phyloP scores from a whole-genome alignment of 2,113 vertebrate species.

The Amia ocellicauda region DNA sequence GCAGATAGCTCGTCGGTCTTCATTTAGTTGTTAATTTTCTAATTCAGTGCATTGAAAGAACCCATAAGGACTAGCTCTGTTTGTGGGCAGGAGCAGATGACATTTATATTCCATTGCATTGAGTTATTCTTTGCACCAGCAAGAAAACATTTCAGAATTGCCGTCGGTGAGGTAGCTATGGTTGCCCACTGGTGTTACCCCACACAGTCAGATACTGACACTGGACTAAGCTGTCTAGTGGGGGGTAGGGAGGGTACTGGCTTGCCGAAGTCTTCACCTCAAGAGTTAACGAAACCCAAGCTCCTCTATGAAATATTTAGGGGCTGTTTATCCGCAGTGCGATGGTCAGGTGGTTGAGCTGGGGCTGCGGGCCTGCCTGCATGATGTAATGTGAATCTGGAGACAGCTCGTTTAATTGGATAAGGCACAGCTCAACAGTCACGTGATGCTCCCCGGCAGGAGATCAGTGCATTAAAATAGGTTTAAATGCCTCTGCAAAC shows the following conservation, averaged over 20 bases:
- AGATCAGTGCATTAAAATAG: background rate
- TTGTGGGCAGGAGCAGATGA: no score
- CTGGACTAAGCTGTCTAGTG: no score
- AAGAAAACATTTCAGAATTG: no score
- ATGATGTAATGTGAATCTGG: conserved; percentile 61
- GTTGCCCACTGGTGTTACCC: no score
- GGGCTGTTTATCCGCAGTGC: conserved; percentile 69
- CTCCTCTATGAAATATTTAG: conserved; percentile 74
- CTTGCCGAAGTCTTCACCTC: conserved; percentile 57
- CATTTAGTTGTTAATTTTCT: no score
- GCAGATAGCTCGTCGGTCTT: no score
- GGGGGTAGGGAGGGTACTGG: conserved; percentile 22
- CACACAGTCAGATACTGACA: no score
- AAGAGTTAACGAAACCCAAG: conserved; percentile 59
- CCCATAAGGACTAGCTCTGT: no score
- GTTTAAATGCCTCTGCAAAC: conserved; percentile 5
- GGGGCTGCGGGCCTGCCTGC: conserved; percentile 41
- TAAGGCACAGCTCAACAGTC: conserved; percentile 26
- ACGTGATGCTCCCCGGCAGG: conserved; percentile 38
- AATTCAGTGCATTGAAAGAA: no score
- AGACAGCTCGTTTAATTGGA: conserved; percentile 44
- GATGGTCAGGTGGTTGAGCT: conserved; percentile 51
- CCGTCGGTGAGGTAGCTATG: no score
- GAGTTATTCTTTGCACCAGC: no score
- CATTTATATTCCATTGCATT: no score